Evolutionary conservation across 1,140 invertebrate genomes (phyloP).

Genomic region (Procambarus virginalis): DNA sequence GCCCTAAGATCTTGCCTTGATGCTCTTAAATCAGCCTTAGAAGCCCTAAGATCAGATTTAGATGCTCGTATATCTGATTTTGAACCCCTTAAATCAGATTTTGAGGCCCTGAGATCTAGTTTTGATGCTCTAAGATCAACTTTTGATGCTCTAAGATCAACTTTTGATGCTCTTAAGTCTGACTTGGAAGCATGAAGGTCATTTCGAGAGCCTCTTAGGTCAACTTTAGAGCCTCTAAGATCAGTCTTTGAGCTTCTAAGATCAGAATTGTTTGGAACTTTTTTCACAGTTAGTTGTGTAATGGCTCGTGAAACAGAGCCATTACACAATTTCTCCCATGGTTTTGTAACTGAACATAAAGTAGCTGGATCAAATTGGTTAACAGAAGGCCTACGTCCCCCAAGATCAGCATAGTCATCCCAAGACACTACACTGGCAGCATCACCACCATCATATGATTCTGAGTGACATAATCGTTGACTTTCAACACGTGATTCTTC

Average conservation of each 20-base stretch:
- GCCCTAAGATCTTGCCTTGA: slow-evolving; percentile 44
- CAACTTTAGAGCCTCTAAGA: slow-evolving; percentile 46
- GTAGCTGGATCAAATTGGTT: slow-evolving; percentile 52
- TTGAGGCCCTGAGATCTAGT: slow-evolving; percentile 52
- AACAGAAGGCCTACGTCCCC: slow-evolving; percentile 37
- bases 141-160: slow-evolving; percentile 63
- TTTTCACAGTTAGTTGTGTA: slow-evolving; percentile 57
- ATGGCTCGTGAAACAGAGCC: slow-evolving; percentile 66
- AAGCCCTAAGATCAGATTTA: slow-evolving; percentile 37
- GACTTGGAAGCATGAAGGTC: slow-evolving; percentile 53
- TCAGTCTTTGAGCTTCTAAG: slow-evolving; percentile 22
- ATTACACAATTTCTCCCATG: slow-evolving; percentile 68
- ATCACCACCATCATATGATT: slow-evolving; percentile 66
- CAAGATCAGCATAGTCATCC: slow-evolving; percentile 62
- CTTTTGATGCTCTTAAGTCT: slow-evolving; percentile 61
- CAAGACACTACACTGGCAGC: slow-evolving; percentile 61
- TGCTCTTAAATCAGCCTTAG: slow-evolving; percentile 22
- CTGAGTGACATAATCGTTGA: slow-evolving; percentile 57
- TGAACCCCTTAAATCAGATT: slow-evolving; percentile 54
- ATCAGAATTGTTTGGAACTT: slow-evolving; percentile 43
- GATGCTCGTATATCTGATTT: slow-evolving; percentile 51
- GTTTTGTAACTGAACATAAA: slow-evolving; percentile 48
- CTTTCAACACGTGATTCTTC: slow-evolving; percentile 61
- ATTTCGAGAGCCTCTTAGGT: slow-evolving; percentile 53
- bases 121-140: slow-evolving; percentile 62